Percentiles rank a stretch among this genome's conserved stretches.
phyloP scores from a whole-genome alignment of 2,113 vertebrate species.

The Scopus umbretta region DNA sequence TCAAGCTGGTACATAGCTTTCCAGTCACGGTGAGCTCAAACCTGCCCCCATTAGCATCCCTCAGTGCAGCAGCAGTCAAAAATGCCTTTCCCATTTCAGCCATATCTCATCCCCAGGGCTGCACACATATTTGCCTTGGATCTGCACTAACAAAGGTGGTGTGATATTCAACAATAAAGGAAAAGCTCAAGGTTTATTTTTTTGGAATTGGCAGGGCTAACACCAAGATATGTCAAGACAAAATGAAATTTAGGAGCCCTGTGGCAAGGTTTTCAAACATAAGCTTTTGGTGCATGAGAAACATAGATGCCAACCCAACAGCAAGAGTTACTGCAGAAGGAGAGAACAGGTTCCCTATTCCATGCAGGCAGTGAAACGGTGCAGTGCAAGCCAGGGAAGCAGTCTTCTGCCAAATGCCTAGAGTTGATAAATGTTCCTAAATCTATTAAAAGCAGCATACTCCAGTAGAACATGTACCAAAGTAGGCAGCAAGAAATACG shows the following conservation, averaged over 20 bases:
- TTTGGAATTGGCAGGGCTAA: background rate
- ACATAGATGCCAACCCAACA: background rate
- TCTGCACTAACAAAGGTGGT: background rate
- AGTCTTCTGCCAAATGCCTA: background rate
- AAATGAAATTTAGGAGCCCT: background rate
- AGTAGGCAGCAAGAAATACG: background rate
- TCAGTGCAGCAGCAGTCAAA: background rate
- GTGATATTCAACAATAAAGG: background rate
- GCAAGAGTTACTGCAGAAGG: background rate
- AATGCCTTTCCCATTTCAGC: background rate
- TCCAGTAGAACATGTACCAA: background rate
- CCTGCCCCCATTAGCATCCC: background rate
- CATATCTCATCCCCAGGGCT: background rate
- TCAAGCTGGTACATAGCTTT: background rate
- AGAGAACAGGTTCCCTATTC: background rate
- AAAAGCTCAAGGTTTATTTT: background rate
- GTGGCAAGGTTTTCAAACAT: background rate
- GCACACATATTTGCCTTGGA: background rate
- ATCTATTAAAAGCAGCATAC: constrained; percentile 24
- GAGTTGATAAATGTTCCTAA: constrained; percentile 5
- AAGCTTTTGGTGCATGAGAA: background rate
- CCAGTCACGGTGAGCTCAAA: background rate
- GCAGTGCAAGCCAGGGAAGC: background rate
- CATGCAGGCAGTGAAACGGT: background rate
- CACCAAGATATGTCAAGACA: background rate